Evolutionary conservation across 1,140 invertebrate species (phyloP), one percentile per base, ranked within the genome.

Genomic region (Temnothorax curvispinosus): DNA sequence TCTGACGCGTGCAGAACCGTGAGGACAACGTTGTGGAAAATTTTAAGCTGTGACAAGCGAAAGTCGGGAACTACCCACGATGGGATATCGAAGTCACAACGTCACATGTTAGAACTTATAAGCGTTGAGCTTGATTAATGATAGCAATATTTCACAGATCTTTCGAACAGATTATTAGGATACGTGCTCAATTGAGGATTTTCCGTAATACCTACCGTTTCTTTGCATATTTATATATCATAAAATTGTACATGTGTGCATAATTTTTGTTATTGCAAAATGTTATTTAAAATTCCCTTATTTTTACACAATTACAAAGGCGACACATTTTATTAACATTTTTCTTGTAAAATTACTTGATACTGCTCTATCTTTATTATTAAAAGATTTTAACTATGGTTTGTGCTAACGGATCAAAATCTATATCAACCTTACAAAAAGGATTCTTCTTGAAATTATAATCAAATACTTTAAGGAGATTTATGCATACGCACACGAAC

Each of bases 111-210:
- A 15, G n/a, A 74, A 74, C 18, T 64, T 65, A 52, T 21, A 13
- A 54, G 15, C 32, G 13, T 80, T 69, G 21, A 69, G 35, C 47
- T 54, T n/a, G 21, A 69, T 69, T 69, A 52, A 54, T 27, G n/a
- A 8, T 8, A 9, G n/a, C 35, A 2, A 80, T 67, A 56, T 80
- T 69, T 69, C 8, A 65, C 0, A 54, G 15, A 69, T 41, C 9
- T 41, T 27, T 58, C 35, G 35, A 52, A 65, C 44, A 13, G n/a
- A 67, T 80, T 27, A 67, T 80, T 44, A 60, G 2, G 11, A 47
- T 58, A 44, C 18, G 60, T 38, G 60, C 32, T 18, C 11, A 52
- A 76, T 41, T 15, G 15, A 67, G 2, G 11, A 64, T 67, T 80
- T 67, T 21, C 18, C 32, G 11, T 67, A 64, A 54, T 76, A 41